phyloP scores from a whole-genome alignment of 2,888 invertebrate species.

The Lumbricus terrestris region DNA sequence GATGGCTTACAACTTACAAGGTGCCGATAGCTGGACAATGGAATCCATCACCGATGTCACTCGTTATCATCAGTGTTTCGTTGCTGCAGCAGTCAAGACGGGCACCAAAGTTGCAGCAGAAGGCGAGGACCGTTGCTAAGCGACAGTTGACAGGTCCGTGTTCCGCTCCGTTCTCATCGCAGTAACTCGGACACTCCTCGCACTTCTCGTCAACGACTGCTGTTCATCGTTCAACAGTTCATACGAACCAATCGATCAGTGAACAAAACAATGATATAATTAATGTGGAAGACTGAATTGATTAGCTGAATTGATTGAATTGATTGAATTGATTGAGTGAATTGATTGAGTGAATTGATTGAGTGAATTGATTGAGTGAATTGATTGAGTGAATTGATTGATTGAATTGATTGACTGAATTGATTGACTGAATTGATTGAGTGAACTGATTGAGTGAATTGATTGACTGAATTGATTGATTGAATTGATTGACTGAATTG shows the following conservation, averaged over 20 bases:
- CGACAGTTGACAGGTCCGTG: not conserved
- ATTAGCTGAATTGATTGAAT: too few relatives aligned
- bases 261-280: not conserved
- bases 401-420: too few relatives aligned
- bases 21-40: not conserved
- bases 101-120: not conserved
- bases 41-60: not conserved
- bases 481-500: too few relatives aligned
- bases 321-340: not conserved
- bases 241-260: not conserved
- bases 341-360: too few relatives aligned
- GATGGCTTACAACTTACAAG: not conserved
- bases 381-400: too few relatives aligned
- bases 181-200: slow-evolving; percentile 11
- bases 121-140: not conserved
- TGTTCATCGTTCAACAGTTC: not conserved
- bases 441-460: too few relatives aligned
- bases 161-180: not conserved
- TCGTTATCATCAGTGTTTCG: not conserved
- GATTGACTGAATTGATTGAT: too few relatives aligned
- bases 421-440: too few relatives aligned
- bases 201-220: not conserved
- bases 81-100: slow-evolving; percentile 12
- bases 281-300: not conserved
- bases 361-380: too few relatives aligned